Base-by-base conservation (phyloP, 2,888 invertebrate species). In the Netelia melanura region DNA sequence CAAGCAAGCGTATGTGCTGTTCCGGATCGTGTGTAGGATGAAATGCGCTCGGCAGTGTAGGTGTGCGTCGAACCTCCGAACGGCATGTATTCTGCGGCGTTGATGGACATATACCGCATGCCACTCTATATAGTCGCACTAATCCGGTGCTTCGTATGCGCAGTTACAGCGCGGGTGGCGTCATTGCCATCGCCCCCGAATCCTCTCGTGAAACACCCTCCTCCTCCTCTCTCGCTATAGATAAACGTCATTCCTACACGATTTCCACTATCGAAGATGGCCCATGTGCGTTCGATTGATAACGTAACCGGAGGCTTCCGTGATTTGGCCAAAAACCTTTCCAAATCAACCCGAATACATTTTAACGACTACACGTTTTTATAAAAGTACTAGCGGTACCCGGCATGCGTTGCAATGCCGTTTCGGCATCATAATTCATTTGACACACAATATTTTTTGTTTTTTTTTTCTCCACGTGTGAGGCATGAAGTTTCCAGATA, bases 81-180 rank as follows among this genome's bases (percentile, higher is more conserved):
- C 70, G 30, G 78, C 74, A 48, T 75, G 85, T 78, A 79, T 82
- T 82, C 78, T 65, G 79, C 61, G 85, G 85, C 85, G 83, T 80
- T 85, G 80, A 83, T 83, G 76, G 79, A 85, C 85, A 85, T 72
- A 76, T 85, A 83, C 83, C 83, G 64, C 68, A 67, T 58, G 71
- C 72, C 80, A 62, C 76, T 77, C 85, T 67, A 64, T 68, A 79
- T 67, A 72, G 83, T 83, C 80, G 67, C 79, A 68, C 83, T 85
- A 83, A 85, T 85, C 83, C 80, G 85, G 76, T 77, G 76, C 83
- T 83, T 85, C 83, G 83, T 83, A 80, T 83, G 83, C 79, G 85
- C 61, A 65, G 85, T 85, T 85, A 85, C 79, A 79, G 61, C 61
- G 52, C 54, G 72, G 62, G 54, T 62, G 61, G 82, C 70, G 70